Evolutionary conservation across 2,797 vertebrate genomes (phyloP).

Genomic region (Anguilla megastoma): DNA sequence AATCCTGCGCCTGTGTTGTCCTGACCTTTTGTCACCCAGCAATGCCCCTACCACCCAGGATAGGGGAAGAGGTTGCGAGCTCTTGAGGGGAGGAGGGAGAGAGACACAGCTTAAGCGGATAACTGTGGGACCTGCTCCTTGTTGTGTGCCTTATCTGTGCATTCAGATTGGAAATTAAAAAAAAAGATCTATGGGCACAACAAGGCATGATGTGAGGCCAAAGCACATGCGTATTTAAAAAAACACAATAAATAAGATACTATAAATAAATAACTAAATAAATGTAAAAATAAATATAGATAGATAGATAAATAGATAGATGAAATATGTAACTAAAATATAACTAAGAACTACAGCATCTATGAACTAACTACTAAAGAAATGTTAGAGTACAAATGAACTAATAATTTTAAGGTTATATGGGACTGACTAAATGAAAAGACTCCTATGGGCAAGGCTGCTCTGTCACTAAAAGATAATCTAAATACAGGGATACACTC

Average conservation of each 20-base stretch:
- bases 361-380: too few relatives aligned
- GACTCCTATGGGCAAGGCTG: too few relatives aligned
- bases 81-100: conserved; percentile 46
- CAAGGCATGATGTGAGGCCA: neutral
- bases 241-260: neutral
- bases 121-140: neutral
- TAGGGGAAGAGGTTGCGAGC: conserved; percentile 59
- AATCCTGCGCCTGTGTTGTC: conserved; percentile 58
- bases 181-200: neutral
- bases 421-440: too few relatives aligned
- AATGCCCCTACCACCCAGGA: conserved; percentile 54
- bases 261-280: neutral
- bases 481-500: too few relatives aligned
- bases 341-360: too few relatives aligned
- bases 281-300: too few relatives aligned
- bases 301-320: too few relatives aligned
- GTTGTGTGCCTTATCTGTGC: neutral
- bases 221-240: neutral
- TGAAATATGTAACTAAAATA: too few relatives aligned
- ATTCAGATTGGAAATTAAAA: neutral
- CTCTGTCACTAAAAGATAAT: too few relatives aligned
- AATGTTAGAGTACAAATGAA: too few relatives aligned
- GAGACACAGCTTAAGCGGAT: conserved; percentile 24
- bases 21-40: conserved; percentile 65
- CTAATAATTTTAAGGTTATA: too few relatives aligned